These are phyloP conservation scores for Brachionus plicatilis DNA, from an alignment of 1,140 invertebrate species.

Conservation along the genomic window DNA sequence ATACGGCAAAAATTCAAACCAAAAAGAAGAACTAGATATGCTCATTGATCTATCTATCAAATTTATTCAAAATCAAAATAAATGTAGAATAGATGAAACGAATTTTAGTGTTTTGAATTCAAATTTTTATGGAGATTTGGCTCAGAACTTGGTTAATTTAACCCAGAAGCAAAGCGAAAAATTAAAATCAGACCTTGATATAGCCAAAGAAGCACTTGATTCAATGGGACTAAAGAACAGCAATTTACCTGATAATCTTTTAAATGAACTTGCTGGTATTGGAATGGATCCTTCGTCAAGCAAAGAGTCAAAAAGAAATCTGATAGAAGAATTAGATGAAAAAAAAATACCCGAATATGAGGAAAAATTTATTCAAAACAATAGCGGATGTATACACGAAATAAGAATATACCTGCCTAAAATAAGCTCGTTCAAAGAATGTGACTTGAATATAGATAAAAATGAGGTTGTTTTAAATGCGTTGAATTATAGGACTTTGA, in stretches of 20 bases:
- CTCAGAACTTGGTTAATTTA: not conserved
- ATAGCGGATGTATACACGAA: not conserved
- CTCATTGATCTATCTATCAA: not conserved
- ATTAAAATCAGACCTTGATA: not conserved
- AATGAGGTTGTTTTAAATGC: not conserved
- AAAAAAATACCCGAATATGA: not conserved
- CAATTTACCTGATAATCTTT: not conserved
- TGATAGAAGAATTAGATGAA: not conserved
- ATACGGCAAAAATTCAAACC: slow-evolving; percentile 3
- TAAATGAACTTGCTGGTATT: not conserved
- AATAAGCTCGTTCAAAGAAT: not conserved
- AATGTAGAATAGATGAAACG: not conserved
- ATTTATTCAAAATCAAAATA: slow-evolving; percentile 10
- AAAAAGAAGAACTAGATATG: not conserved
- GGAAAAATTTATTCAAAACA: not conserved
- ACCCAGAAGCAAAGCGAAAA: not conserved
- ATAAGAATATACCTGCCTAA: slow-evolving; percentile 2
- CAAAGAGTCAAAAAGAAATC: not conserved
- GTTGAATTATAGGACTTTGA: not conserved
- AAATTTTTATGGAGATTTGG: not conserved
- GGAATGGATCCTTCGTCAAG: not conserved
- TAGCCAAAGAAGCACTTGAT: slow-evolving; percentile 3
- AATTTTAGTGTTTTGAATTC: not conserved
- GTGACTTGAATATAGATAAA: slow-evolving; percentile 18
- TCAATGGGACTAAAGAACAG: not conserved